Percentiles rank a stretch among this genome's conserved stretches.
phyloP scores from a whole-genome alignment of 2,888 invertebrate species.

The Seira ritae region DNA sequence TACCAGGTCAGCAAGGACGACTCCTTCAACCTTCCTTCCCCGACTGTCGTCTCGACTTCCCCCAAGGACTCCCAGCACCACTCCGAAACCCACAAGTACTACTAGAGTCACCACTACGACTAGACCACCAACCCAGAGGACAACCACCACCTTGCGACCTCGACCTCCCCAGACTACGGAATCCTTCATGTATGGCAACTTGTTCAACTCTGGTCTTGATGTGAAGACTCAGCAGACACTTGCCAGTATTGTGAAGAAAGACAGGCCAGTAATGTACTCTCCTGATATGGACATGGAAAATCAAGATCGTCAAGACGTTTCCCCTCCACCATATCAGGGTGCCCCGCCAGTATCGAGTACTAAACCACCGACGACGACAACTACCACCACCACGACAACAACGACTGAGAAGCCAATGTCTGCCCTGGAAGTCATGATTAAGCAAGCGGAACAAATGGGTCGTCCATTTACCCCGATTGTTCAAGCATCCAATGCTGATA shows the following conservation, averaged over 20 bases:
- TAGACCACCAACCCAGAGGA: conserved; percentile 12
- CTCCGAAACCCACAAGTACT: not conserved
- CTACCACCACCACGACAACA: not conserved
- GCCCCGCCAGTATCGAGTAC: conserved; percentile 42
- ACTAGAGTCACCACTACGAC: conserved; percentile 23
- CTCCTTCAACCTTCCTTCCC: conserved; percentile 14
- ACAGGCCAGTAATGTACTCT: conserved; percentile 54
- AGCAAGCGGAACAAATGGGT: conserved; percentile 56
- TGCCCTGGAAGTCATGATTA: conserved; percentile 54
- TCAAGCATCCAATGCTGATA: conserved; percentile 43
- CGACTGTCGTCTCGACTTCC: conserved; percentile 9
- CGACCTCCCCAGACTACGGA: conserved; percentile 60
- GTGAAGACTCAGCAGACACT: conserved; percentile 37
- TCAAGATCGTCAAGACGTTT: conserved; percentile 27
- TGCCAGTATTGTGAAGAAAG: conserved; percentile 49
- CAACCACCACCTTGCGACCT: conserved; percentile 53
- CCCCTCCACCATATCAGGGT: conserved; percentile 56
- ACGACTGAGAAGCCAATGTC: conserved; percentile 52
- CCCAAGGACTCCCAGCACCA: conserved; percentile 20
- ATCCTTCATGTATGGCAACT: conserved; percentile 30
- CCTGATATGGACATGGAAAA: conserved; percentile 38
- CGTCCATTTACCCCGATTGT: conserved; percentile 42
- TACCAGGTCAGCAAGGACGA: conserved; percentile 31
- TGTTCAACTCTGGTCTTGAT: conserved; percentile 51
- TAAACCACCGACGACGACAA: conserved; percentile 6